Evolutionary conservation across 2,113 vertebrate genomes (phyloP).

Genomic region (Aegithalos caudatus): DNA sequence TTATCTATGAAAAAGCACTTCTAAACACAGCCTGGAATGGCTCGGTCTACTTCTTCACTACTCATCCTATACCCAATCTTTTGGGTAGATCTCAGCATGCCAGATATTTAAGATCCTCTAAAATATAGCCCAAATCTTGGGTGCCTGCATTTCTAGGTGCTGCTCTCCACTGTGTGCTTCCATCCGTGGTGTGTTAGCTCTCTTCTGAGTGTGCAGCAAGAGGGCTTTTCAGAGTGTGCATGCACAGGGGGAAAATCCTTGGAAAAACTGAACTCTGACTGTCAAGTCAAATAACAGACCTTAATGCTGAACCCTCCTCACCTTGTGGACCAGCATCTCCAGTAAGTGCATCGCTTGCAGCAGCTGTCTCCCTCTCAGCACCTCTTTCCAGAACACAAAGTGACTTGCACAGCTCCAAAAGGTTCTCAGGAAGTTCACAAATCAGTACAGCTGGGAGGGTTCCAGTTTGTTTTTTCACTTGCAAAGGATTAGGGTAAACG

Average conservation of each 20-base stretch:
- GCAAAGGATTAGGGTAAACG: neutral
- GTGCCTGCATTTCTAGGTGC: neutral
- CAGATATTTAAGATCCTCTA: neutral
- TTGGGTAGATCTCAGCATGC: neutral
- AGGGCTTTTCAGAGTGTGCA: neutral
- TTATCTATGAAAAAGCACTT: neutral
- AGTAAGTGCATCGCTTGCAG: neutral
- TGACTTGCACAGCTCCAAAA: neutral
- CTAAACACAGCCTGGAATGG: neutral
- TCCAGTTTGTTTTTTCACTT: neutral
- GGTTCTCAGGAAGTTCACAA: neutral
- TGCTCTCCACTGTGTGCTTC: neutral
- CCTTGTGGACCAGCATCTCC: neutral
- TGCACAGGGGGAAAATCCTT: neutral
- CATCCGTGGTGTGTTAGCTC: neutral
- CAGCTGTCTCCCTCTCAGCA: slow-evolving; percentile 13
- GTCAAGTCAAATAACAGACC: slow-evolving; percentile 13
- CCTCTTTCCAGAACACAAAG: neutral
- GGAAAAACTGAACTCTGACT: neutral
- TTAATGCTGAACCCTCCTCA: neutral
- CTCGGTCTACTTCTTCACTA: neutral
- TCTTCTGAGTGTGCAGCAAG: neutral
- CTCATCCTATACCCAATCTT: neutral
- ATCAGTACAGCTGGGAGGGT: neutral
- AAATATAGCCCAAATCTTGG: neutral